Conservation (phyloP, 2,797 vertebrate species). For the Sebastes flavidus region DNA sequence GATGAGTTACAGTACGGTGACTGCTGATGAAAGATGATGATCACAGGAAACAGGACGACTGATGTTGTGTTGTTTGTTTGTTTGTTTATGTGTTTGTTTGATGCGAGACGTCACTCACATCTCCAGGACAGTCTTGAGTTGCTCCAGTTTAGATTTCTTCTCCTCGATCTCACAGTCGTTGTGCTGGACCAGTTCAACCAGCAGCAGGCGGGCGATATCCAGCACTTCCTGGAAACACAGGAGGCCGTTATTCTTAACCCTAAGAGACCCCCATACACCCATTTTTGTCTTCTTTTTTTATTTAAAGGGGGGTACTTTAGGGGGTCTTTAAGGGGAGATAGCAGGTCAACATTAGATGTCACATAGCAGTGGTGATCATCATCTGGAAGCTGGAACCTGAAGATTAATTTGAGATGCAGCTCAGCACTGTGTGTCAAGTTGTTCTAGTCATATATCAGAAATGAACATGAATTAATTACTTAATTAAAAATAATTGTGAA, state of each 20-base stretch:
- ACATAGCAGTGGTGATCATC: no score
- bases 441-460: no score
- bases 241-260: background rate
- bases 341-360: no score
- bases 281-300: no score
- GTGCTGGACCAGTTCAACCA: conserved; percentile 90
- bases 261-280: no score
- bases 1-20: conserved; percentile 11
- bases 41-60: background rate
- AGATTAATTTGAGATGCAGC: no score
- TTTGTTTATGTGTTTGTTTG: background rate
- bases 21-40: background rate
- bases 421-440: no score
- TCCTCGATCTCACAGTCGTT: conserved; percentile 93
- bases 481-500: no score
- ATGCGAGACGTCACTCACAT: conserved; percentile 86
- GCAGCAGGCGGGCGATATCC: conserved; percentile 92
- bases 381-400: no score
- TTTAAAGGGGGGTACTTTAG: no score
- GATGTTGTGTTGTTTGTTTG: background rate
- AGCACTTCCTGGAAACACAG: conserved; percentile 89
- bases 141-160: conserved; percentile 95
- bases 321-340: no score
- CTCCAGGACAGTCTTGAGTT: conserved; percentile 96
- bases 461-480: no score